These are phyloP conservation scores for Hyperoplus lanceolatus DNA, from an alignment of 2,797 vertebrate species.

Conservation along the genomic window DNA sequence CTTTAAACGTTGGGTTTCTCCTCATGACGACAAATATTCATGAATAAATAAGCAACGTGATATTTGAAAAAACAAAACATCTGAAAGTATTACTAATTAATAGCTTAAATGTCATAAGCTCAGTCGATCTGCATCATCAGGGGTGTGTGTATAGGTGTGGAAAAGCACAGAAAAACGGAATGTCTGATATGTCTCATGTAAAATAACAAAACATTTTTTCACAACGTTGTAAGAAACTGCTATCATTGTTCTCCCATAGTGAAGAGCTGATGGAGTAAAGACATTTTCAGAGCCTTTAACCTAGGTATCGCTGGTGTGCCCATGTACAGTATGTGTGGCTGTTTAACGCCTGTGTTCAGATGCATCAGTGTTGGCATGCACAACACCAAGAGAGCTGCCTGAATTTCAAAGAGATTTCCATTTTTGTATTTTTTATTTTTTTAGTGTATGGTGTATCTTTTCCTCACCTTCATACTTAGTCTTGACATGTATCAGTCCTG, in stretches of 20 bases:
- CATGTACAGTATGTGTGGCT: not conserved
- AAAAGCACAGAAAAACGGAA: not conserved
- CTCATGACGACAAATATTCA: not conserved
- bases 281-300: not conserved
- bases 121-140: not conserved
- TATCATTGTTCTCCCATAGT: not conserved
- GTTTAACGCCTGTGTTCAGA: not conserved
- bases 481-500: conserved; percentile 17
- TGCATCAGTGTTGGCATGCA: not conserved
- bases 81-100: not conserved
- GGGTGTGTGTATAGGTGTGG: not conserved
- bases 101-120: not conserved
- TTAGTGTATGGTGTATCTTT: not conserved
- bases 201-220: not conserved
- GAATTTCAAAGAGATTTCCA: conserved; percentile 5
- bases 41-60: not conserved
- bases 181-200: not conserved
- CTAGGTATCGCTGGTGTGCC: not conserved
- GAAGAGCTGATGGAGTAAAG: not conserved
- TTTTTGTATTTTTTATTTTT: not conserved
- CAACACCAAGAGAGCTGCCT: conserved; percentile 6
- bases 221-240: too few relatives aligned
- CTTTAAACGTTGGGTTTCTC: not conserved
- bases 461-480: conserved; percentile 25
- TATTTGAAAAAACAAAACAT: not conserved